Evolutionary conservation across 64 coral and sea anemone genomes (phyloP), one percentile per base, ranked within the genome.

Genomic region (Montipora cactus): DNA sequence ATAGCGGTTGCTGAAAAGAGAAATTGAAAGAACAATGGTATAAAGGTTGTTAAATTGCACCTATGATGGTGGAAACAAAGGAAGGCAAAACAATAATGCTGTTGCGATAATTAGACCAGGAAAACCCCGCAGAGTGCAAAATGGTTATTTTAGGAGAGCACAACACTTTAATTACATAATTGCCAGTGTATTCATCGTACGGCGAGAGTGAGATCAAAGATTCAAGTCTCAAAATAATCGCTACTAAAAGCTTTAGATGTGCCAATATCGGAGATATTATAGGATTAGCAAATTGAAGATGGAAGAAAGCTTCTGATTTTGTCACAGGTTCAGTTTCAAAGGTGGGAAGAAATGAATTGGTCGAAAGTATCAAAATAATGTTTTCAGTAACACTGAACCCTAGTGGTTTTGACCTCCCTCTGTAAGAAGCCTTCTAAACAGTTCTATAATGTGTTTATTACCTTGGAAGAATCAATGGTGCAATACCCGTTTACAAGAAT

Each of bases 111-210:
- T 82, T 49, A 71, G 58, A 83, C 59, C 81, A 83, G 81, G 81
- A 67, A 67, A 83, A 83, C 57, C 81, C 81, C 81, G 81, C 81
- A 83, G 62, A 83, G 58, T 45, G 9, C 81, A 67, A 46, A 83
- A 67, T 45, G 25, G 22, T 67, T 47, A 47, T 86, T 86, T 22
- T 2, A 13, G 66, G 18, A 51, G n/a, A 10, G 64, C 16, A 47
- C 80, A 70, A 85, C 81, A 78, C 64, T 18, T 66, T 86, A 69
- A 84, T 86, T 48, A 71, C 64, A 71, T 71, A 67, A 51, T 68
- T 70, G 18, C 59, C 44, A 48, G 47, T 84, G 81, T n/a, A 86
- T 72, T 19, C 19, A 21, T 71, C 8, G 21, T 50, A 22, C 9
- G 47, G 66, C 66, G 8, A 14, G 19, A 50, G 62, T 13, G n/a